Evolutionary conservation across 2,113 vertebrate species (phyloP), one percentile per base, ranked within the genome.

Genomic region (Bos javanicus): DNA sequence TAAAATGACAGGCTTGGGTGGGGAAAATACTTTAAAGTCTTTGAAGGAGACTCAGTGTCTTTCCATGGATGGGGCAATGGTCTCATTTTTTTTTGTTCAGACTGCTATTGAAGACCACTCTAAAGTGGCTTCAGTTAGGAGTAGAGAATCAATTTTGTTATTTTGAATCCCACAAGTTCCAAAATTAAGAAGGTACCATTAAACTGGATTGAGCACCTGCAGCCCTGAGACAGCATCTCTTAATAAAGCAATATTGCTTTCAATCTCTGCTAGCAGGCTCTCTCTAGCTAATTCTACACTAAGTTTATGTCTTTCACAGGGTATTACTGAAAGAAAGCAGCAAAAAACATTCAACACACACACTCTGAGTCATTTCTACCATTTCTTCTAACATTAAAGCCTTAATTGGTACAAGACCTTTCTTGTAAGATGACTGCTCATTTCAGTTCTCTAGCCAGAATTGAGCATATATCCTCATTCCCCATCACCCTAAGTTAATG

Each of bases 241-340:
- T 87, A 94, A 94, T 28, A 85, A 92, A 94, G 71, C 7, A 86
- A 21, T 88, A 36, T 25, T 7, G 13, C 43, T 88, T 96, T 91
- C 56, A 88, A 7, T 80, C 76, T 60, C 62, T 95, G 52, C 9
- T 85, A 85, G 67, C 25, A 36, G 33, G 16, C 14, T 85, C 13
- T 56, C 9, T 64, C 25, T 50, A 71, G 30, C 57, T 80, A 94
- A 21, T 12, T 57, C 64, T 85, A 59, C 48, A 84, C 33, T 60
- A 39, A 89, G 82, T 46, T 94, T 6, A 43, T 60, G 6, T 78
- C 39, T 71, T 91, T 91, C 59, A 84, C 2, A 89, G 15, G 50
- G 57, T 52, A 94, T 92, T 96, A 84, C n/a, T 48, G 13, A 94
- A 94, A 95, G 50, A 94, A 95, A 95, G 33, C 46, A 94, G 36